Evolutionary conservation across 2,797 vertebrate genomes (phyloP).

Genomic region (Cheirogaleus major): DNA sequence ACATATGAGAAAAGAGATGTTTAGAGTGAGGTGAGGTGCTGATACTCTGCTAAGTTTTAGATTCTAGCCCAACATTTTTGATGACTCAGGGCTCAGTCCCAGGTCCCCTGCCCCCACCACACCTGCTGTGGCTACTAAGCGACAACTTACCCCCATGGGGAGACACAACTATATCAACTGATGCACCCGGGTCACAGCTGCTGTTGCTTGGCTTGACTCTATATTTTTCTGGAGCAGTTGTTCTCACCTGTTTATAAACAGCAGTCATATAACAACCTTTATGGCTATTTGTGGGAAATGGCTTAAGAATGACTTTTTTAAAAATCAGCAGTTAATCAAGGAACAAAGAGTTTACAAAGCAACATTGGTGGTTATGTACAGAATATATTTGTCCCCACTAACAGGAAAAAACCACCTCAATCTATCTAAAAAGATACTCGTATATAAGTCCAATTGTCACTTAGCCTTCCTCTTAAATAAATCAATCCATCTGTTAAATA

Average conservation of each 20-base stretch:
- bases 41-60: not conserved
- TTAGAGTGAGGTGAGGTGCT: not conserved
- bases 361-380: not conserved
- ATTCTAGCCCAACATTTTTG: not conserved
- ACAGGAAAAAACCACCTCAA: not conserved
- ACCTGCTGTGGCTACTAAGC: not conserved
- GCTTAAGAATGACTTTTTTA: not conserved
- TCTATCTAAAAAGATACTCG: not conserved
- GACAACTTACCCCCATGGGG: conserved; percentile 92
- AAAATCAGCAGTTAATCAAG: not conserved
- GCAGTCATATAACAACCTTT: not conserved
- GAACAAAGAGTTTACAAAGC: not conserved
- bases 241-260: conserved; percentile 91
- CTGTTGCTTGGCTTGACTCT: conserved; percentile 97
- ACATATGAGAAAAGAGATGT: not conserved
- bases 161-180: conserved; percentile 94
- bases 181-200: conserved; percentile 93
- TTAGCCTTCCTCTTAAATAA: not conserved
- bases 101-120: not conserved
- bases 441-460: not conserved
- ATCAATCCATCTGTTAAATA: not conserved
- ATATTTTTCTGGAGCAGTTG: conserved; percentile 98
- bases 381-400: not conserved
- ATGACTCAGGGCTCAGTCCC: not conserved
- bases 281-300: not conserved